These are phyloP conservation scores for Meloidogyne floridensis DNA, from an alignment of 1,140 invertebrate species.

Conservation along the genomic window DNA sequence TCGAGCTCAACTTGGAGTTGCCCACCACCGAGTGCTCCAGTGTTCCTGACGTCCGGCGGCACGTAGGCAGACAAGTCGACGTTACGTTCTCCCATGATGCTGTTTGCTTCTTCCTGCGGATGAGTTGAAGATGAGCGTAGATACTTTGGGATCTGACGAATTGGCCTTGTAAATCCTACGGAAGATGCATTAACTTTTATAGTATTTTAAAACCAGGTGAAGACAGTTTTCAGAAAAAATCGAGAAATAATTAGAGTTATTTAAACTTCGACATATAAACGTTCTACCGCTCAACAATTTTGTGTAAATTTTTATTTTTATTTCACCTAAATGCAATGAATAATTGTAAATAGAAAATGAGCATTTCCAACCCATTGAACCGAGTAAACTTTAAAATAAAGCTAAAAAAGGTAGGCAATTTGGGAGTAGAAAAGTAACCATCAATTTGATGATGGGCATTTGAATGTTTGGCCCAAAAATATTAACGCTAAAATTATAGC, in stretches of 20 bases:
- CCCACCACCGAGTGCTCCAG: neutral
- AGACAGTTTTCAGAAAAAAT: too few relatives aligned
- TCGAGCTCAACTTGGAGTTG: neutral
- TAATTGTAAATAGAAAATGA: too few relatives aligned
- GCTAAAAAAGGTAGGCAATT: too few relatives aligned
- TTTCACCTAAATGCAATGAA: too few relatives aligned
- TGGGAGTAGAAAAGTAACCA: too few relatives aligned
- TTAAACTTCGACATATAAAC: neutral
- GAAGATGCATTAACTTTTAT: neutral
- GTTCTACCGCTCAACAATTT: neutral
- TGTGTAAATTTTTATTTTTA: neutral
- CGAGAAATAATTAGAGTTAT: too few relatives aligned
- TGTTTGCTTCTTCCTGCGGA: neutral
- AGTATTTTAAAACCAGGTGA: neutral
- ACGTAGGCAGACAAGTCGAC: constrained; percentile 1
- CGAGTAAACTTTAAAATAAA: too few relatives aligned
- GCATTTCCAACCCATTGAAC: too few relatives aligned
- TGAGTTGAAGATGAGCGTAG: neutral
- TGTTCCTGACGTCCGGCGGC: neutral
- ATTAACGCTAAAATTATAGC: neutral
- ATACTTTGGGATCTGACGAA: neutral
- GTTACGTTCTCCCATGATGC: neutral
- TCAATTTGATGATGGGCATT: neutral
- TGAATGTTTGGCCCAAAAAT: neutral
- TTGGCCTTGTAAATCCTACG: neutral